Conservation (phyloP, 1,140 invertebrate species). For the Schlechtendalia chinensis region DNA sequence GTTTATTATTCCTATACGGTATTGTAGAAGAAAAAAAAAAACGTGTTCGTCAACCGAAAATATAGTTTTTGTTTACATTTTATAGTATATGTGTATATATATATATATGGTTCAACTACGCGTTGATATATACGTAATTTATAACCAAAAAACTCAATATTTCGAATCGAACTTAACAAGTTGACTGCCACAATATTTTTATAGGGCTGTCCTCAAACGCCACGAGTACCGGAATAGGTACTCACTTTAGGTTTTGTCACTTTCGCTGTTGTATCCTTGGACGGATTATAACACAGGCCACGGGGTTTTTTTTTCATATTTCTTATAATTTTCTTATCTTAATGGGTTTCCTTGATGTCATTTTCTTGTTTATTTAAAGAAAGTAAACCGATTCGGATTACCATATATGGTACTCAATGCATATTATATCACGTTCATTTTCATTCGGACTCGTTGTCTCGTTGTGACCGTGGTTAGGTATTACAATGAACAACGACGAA, state of each 20-base stretch:
- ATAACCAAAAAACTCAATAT: too few species aligned
- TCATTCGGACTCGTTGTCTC: neutral
- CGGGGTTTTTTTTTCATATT: slow-evolving; percentile 22
- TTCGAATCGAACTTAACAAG: too few species aligned
- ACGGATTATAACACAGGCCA: neutral
- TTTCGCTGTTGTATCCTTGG: neutral
- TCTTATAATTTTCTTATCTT: slow-evolving; percentile 23
- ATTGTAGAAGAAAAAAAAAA: too few species aligned
- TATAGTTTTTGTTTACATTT: too few species aligned
- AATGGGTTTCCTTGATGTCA: slow-evolving; percentile 10
- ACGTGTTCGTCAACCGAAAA: too few species aligned
- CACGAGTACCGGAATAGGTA: slow-evolving; percentile 17
- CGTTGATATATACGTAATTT: too few species aligned
- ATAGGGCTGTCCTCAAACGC: too few species aligned
- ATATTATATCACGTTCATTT: slow-evolving; percentile 14
- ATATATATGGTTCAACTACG: too few species aligned
- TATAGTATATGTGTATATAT: too few species aligned
- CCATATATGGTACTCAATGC: slow-evolving; percentile 23
- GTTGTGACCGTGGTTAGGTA: neutral
- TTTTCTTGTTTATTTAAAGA: neutral
- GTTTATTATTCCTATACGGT: too few species aligned
- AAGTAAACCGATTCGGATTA: slow-evolving; percentile 20
- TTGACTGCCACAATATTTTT: too few species aligned
- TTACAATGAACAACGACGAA: slow-evolving; percentile 5
- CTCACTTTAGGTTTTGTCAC: slow-evolving; percentile 13